phyloP scores from a whole-genome alignment of 53 echinoderm and acorn worm genomes.

The Luidia sarsii region DNA sequence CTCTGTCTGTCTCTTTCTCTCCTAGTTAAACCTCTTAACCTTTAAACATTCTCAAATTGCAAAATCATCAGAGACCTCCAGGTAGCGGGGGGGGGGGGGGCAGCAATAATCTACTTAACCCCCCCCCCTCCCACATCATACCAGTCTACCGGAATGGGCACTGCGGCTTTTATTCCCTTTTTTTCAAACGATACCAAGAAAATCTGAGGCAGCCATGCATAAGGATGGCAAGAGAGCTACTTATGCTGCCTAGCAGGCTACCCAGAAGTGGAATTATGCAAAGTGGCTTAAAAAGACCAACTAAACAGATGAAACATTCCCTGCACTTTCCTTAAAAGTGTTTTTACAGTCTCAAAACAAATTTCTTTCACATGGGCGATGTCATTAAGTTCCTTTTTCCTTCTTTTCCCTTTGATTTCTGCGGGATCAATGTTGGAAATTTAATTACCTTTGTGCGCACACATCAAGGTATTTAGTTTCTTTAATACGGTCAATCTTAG shows the following conservation, averaged over 20 bases:
- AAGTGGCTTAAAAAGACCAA: slow-evolving; percentile 8
- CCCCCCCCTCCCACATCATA: neutral
- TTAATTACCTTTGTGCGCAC: too few species aligned
- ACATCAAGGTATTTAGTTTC: too few species aligned
- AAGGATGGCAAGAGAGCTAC: too few species aligned
- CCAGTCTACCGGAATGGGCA: neutral
- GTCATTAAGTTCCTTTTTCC: too few species aligned
- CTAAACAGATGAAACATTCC: slow-evolving; percentile 3
- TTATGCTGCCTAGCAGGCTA: too few species aligned
- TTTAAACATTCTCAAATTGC: slow-evolving; percentile 31
- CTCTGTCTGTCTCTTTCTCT: too few species aligned
- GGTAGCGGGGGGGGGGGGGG: neutral
- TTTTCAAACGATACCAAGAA: too few species aligned
- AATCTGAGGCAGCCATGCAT: too few species aligned
- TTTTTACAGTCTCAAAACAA: neutral
- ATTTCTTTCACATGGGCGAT: slow-evolving; percentile 17
- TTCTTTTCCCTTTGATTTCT: too few species aligned
- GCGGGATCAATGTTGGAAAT: too few species aligned
- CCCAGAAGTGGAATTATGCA: too few species aligned
- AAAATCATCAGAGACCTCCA: slow-evolving; percentile 3
- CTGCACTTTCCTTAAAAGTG: slow-evolving; percentile 14
- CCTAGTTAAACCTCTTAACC: slow-evolving; percentile 24
- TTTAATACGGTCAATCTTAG: too few species aligned
- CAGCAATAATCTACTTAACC: slow-evolving; percentile 6
- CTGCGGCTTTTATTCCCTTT: neutral